A percentile compares a stretch with the other conserved stretches of the same genome.
phyloP scores from a whole-genome alignment of 2,113 vertebrate genomes.

The Siniperca chuatsi region DNA sequence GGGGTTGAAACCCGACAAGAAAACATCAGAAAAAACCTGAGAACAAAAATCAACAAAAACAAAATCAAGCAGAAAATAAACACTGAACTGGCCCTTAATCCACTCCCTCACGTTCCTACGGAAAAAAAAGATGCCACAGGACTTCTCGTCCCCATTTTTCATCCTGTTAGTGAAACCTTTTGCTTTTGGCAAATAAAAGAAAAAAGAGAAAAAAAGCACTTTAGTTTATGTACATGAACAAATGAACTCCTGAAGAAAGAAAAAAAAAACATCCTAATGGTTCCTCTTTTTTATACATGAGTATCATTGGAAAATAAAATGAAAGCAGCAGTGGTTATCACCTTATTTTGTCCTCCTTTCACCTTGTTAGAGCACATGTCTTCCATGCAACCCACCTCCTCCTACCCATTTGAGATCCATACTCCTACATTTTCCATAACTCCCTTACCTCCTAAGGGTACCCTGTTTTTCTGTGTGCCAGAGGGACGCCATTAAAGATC shows the following conservation, averaged over 20 bases:
- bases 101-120: constrained; percentile 68
- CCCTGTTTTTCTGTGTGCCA: constrained; percentile 78
- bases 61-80: constrained; percentile 64
- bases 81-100: constrained; percentile 69
- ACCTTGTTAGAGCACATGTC: constrained; percentile 75
- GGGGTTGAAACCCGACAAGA: constrained; percentile 83
- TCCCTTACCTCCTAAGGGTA: constrained; percentile 24
- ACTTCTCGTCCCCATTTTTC: constrained; percentile 81
- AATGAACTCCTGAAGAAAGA: constrained; percentile 77
- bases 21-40: constrained; percentile 80
- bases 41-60: constrained; percentile 70
- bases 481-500: constrained; percentile 84
- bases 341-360: constrained; percentile 74
- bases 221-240: constrained; percentile 87
- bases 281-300: constrained; percentile 88
- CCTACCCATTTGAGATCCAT: constrained; percentile 56
- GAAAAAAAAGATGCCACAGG: constrained; percentile 30
- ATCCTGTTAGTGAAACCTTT: constrained; percentile 81
- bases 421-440: constrained; percentile 52
- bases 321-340: constrained; percentile 85
- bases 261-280: constrained; percentile 59
- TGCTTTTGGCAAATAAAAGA: constrained; percentile 82
- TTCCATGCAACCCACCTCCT: constrained; percentile 61
- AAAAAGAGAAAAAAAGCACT: constrained; percentile 81
- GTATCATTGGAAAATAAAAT: constrained; percentile 87